Percentiles rank a stretch among this genome's conserved stretches.
These are phyloP conservation scores for Hyperoplus immaculatus DNA, from an alignment of 2,797 vertebrate genomes.

Conservation along the genomic window DNA sequence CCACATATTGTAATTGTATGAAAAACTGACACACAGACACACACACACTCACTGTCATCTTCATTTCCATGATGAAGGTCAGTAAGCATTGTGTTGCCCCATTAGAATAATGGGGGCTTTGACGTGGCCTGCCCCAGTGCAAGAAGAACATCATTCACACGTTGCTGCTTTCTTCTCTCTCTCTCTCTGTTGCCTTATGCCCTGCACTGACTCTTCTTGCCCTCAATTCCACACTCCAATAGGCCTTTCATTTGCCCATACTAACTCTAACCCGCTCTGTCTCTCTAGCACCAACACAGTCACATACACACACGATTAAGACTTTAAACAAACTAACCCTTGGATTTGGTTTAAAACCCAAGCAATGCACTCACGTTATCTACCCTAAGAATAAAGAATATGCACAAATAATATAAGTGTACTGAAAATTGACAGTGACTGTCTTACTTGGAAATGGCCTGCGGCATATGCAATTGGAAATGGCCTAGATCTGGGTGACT, in stretches of 20 bases:
- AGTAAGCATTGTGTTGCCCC: conserved; percentile 64
- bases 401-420: background rate
- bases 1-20: conserved; percentile 41
- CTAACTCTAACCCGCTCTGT: conserved; percentile 31
- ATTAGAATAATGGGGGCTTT: conserved; percentile 74
- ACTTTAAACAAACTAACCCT: conserved; percentile 35
- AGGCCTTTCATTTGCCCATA: conserved; percentile 53
- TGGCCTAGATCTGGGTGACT: conserved; percentile 34
- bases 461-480: conserved; percentile 9
- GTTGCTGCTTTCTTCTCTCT: conserved; percentile 57
- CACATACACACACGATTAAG: conserved; percentile 32
- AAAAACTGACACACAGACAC: conserved; percentile 40
- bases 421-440: conserved; percentile 11
- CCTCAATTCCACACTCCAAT: conserved; percentile 57
- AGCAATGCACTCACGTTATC: conserved; percentile 3
- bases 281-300: background rate
- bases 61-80: conserved; percentile 72
- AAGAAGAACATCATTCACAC: conserved; percentile 75
- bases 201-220: conserved; percentile 51
- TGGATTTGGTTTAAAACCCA: conserved; percentile 11
- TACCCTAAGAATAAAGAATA: background rate
- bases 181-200: conserved; percentile 34
- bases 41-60: conserved; percentile 31
- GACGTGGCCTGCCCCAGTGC: conserved; percentile 61
- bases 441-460: conserved; percentile 24